phyloP scores from a whole-genome alignment of 2,888 invertebrate species.

The Phytoseiulus persimilis region DNA sequence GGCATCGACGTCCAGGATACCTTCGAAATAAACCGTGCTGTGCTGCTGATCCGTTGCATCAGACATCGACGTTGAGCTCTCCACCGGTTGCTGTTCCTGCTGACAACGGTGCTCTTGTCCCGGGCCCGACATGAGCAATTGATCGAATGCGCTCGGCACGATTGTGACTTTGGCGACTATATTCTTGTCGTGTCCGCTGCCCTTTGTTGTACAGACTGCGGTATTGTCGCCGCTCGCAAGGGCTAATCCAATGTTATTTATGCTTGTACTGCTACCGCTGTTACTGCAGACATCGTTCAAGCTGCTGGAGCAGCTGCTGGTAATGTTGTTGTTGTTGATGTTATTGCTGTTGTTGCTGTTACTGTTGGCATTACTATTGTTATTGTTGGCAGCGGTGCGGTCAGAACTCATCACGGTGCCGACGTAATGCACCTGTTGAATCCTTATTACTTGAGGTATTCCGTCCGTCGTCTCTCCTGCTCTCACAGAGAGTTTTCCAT shows the following conservation, averaged over 20 bases:
- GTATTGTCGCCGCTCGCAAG: not conserved
- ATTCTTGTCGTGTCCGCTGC: not conserved
- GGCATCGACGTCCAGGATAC: not conserved
- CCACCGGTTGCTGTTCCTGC: not conserved
- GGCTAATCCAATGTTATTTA: not conserved
- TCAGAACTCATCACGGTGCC: not conserved
- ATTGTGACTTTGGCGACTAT: not conserved
- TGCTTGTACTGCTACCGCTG: slow-evolving; percentile 8
- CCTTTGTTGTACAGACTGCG: not conserved
- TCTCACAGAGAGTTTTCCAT: not conserved
- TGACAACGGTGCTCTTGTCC: not conserved
- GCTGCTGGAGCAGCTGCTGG: slow-evolving; percentile 8
- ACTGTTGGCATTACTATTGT: not conserved
- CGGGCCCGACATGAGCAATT: not conserved
- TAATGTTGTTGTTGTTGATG: slow-evolving; percentile 10
- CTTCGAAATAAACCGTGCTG: slow-evolving; percentile 19
- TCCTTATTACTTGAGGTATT: not conserved
- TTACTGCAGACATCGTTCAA: not conserved
- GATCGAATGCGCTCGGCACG: not conserved
- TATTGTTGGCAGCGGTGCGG: not conserved
- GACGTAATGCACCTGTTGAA: slow-evolving; percentile 9
- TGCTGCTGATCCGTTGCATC: not conserved
- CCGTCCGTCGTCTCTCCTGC: not conserved
- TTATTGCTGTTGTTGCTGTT: not conserved
- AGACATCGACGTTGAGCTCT: not conserved